Evolutionary conservation across 2,797 vertebrate genomes (phyloP), one percentile per base, ranked within the genome.

Genomic region (Benthosema pterotum): DNA sequence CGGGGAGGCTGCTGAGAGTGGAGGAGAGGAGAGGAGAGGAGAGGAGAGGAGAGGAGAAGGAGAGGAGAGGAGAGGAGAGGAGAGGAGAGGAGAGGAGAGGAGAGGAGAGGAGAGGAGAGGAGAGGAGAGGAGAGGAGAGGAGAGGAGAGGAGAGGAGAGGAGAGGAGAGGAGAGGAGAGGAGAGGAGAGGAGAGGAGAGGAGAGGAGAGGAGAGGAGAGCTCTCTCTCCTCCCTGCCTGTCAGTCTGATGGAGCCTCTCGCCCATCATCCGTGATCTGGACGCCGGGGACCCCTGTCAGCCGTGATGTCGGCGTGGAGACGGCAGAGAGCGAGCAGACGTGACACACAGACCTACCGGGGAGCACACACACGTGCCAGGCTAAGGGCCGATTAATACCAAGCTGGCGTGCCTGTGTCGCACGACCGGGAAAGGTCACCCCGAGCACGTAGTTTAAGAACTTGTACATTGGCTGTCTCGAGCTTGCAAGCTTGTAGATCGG

Each of bases 191-290:
- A n/a, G n/a, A 22, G 15, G 4, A 5, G 32, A 11, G 68, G 69
- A 73, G 58, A 42, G 46, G 63, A 58, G 62, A 65, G 4, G 63
- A 47, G 32, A 16, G 19, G 50, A 71, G 52, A 70, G 54, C 60
- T 42, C 53, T 62, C 66, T 72, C 64, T 59, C 67, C 56, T 65
- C 38, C 15, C 59, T 63, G 67, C 55, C 74, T 15, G 56, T 79
- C 72, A 74, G 61, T 52, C 68, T 64, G 67, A 83, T 25, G 57
- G 59, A 72, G 67, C 61, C 14, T 46, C 71, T 71, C 4, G 58
- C 63, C 77, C 69, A 75, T 72, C 67, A 18, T 67, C 54, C 67
- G 52, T 51, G 74, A 79, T 57, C 52, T 66, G 66, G 66, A 81
- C 77, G n/a, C n/a, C n/a, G 60, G 56, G 69, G 63, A 54, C 47